Conservation (phyloP, 2,888 invertebrate species). For the Eledona agricola region DNA sequence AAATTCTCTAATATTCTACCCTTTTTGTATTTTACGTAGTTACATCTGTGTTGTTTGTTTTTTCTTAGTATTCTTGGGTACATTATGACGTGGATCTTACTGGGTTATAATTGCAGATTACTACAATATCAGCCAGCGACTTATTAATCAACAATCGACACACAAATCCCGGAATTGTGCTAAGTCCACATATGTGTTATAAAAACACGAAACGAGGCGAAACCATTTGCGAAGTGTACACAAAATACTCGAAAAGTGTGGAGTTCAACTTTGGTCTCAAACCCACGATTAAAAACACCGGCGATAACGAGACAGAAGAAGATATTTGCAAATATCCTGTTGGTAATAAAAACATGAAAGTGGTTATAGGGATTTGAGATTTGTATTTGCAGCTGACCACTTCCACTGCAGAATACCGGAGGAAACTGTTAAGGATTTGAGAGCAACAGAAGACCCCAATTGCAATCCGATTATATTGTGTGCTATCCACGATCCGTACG, state of each 20-base stretch:
- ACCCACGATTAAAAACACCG: conserved; percentile 58
- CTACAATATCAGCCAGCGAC: neutral
- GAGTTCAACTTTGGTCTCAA: conserved; percentile 66
- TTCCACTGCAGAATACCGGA: conserved; percentile 72
- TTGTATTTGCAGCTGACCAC: conserved; percentile 58
- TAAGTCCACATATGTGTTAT: conserved; percentile 69
- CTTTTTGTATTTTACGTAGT: too few relatives aligned
- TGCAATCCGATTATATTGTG: conserved; percentile 77
- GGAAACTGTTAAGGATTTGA: conserved; percentile 56
- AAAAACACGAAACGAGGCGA: conserved; percentile 50
- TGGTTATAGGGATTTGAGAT: neutral
- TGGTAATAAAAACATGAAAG: conserved; percentile 57
- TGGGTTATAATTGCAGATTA: neutral
- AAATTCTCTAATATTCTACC: too few relatives aligned
- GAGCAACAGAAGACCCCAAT: conserved; percentile 52
- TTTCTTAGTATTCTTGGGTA: too few relatives aligned
- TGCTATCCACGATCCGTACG: conserved; percentile 74
- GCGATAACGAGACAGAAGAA: conserved; percentile 59
- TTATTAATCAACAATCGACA: too few relatives aligned
- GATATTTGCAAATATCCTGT: conserved; percentile 75
- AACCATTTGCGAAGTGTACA: conserved; percentile 70
- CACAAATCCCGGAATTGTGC: conserved; percentile 13
- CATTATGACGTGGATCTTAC: neutral
- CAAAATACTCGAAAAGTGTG: conserved; percentile 65
- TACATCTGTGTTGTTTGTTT: too few relatives aligned